Base-by-base conservation (phyloP, 2,113 vertebrate species). In the Pseudopodoces humilis region DNA sequence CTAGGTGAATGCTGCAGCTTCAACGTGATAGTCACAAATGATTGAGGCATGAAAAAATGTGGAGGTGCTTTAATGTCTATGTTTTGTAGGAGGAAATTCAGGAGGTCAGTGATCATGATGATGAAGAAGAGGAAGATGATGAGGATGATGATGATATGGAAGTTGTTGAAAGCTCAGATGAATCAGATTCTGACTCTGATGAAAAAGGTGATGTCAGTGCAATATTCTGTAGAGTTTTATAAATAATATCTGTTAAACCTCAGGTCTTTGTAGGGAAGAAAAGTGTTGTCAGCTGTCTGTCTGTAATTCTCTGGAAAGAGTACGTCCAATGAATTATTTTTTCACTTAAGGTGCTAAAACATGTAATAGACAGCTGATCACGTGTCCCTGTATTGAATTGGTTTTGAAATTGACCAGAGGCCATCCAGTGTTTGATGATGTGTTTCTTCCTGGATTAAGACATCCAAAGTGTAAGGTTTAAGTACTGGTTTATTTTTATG, bases 101-200 rank as follows among this genome's bases (percentile, higher is more conserved):
- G 95, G 99, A 99, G 81, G 98, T 72, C 81, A 99, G 98, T 68
- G 99, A 99, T 56, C 99, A 97, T n/a, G 99, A 99, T 8, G 99
- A 99, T 13, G 99, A 98, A 10, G 99, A 99, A 4, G 98, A 98
- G 1, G 99, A 99, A 2, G 99, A 98, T 23, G 99, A 99, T 1
- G 99, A 99, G 18, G 99, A 99, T 23, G 99, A 99, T 33, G 98
- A 98, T 63, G 99, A 99, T 58, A 95, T 98, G 69, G 99, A 98
- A 49, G 99, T 94, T 71, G 99, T 98, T 3, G 99, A 99, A 88
- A 99, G 98, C 41, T 99, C 99, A 20, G 99, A 99, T 41, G 99
- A 99, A 43, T 99, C 99, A 0, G 99, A 99, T 96, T 99, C 99
- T 1, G 99, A 99, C 55, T 98, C 98, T 77, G 99, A 99, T 60